Conservation (phyloP, 92 coral and sea anemone species). For the Zoanthus sansibaricus region DNA sequence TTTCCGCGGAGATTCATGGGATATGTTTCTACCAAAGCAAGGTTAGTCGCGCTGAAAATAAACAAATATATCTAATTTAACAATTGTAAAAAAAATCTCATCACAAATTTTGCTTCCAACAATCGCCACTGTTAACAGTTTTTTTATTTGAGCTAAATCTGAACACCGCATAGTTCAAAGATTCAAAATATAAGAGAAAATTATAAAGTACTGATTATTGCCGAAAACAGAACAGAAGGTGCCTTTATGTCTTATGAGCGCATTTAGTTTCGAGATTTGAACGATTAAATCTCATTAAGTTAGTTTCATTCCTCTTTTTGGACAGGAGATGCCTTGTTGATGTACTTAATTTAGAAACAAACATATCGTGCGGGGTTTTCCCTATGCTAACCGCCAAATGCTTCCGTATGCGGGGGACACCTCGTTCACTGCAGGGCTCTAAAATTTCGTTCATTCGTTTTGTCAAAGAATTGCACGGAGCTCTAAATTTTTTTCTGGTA, state of each 20-base stretch:
- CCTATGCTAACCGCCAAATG: neutral
- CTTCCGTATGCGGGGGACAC: constrained; percentile 2
- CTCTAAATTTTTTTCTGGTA: too few relatives aligned
- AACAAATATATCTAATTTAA: neutral
- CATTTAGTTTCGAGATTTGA: neutral
- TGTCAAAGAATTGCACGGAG: too few relatives aligned
- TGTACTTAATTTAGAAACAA: constrained; percentile 6
- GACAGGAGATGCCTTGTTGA: neutral
- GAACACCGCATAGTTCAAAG: neutral
- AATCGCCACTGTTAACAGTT: too few relatives aligned
- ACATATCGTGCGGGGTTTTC: constrained; percentile 27
- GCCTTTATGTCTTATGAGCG: neutral
- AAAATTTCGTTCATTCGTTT: neutral
- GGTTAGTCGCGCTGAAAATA: neutral
- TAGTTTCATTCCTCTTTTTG: neutral
- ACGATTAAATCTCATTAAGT: too few relatives aligned
- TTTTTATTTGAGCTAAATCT: too few relatives aligned
- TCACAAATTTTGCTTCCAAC: neutral
- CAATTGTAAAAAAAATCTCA: neutral
- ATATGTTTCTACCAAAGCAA: constrained; percentile 24
- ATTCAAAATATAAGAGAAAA: neutral
- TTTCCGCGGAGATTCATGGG: constrained; percentile 72
- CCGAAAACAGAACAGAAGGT: neutral
- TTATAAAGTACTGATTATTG: neutral
- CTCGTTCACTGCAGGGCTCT: neutral